Evolutionary conservation across 1,140 invertebrate species (phyloP), one percentile per base, ranked within the genome.

Genomic region (Drosophila lacteicornis): DNA sequence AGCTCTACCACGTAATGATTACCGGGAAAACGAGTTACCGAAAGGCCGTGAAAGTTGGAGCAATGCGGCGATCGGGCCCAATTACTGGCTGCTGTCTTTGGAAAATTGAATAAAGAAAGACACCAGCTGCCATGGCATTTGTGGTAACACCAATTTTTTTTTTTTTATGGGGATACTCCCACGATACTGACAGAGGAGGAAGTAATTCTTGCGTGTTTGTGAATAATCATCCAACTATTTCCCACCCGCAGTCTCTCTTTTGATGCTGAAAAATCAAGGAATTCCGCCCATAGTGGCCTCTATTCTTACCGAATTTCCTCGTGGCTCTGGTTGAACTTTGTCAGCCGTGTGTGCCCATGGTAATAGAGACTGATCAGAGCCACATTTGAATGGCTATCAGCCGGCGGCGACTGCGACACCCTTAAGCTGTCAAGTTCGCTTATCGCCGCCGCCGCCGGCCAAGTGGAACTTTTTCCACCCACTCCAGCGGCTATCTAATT

Each of bases 1-100:
- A 59, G 42, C 55, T 22, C 27, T 13, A 50, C 53, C 47, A 76
- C 74, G 74, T 76, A 76, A 76, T 36, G 73, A 30, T 47, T 22
- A 19, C 30, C 71, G 19, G 12, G 42, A 13, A 67, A 76, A 67
- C 74, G 22, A 36, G 70, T 74, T 74, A 25, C 12, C 42, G 33
- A 27, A 38, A 53, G 59, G 66, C 46, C 75, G 76, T 79, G 76
- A 79, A 79, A 79, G 76, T 79, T 79, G 56, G 62, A 47, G 71
- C 53, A 56, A 57, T 11, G 38, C 40, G 11, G 15, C 22, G 50
- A 55, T 75, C 58, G 49, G 58, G 71, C 43, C 71, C 71, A 75
- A 75, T 75, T 75, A 49, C 70, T 49, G 59, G 19, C 59, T 75
- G 70, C 59, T 75, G 70, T 27, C 47, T 36, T 36, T 11, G 33